Conservation (phyloP, 2,797 vertebrate species). For the Falco cherrug region DNA sequence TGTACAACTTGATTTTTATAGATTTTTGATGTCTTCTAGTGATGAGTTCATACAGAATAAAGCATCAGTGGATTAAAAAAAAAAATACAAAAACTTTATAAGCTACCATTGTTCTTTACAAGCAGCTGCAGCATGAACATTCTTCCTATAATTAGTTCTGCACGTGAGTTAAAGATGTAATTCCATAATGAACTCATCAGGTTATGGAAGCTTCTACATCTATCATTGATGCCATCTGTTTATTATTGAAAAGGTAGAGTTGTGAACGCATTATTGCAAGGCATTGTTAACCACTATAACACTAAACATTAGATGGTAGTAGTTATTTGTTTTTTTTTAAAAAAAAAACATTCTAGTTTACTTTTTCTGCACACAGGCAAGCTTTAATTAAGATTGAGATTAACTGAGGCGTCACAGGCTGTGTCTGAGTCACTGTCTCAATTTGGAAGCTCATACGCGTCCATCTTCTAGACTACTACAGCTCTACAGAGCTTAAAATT, state of each 20-base stretch:
- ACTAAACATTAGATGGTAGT: neutral
- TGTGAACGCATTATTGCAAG: neutral
- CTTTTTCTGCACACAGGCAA: slow-evolving; percentile 4
- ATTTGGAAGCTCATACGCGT: neutral
- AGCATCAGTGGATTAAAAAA: neutral
- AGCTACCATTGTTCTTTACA: neutral
- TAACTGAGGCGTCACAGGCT: neutral
- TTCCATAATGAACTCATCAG: slow-evolving; percentile 10
- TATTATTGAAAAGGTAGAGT: neutral
- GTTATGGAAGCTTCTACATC: neutral
- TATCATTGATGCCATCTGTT: neutral
- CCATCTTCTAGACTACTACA: neutral
- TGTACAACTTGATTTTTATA: slow-evolving; percentile 29
- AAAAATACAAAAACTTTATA: neutral
- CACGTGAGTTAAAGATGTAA: neutral
- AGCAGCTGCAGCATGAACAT: neutral
- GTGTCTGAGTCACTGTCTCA: neutral
- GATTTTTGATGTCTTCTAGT: slow-evolving; percentile 8
- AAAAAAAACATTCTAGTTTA: neutral
- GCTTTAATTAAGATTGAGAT: neutral
- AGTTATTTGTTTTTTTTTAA: neutral
- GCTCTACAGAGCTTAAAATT: neutral
- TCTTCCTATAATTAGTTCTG: neutral
- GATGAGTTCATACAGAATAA: slow-evolving; percentile 7
- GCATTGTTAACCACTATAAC: neutral